Evolutionary conservation across 2,888 invertebrate species (phyloP), one percentile per base, ranked within the genome.

Genomic region (Rhagonycha lutea): DNA sequence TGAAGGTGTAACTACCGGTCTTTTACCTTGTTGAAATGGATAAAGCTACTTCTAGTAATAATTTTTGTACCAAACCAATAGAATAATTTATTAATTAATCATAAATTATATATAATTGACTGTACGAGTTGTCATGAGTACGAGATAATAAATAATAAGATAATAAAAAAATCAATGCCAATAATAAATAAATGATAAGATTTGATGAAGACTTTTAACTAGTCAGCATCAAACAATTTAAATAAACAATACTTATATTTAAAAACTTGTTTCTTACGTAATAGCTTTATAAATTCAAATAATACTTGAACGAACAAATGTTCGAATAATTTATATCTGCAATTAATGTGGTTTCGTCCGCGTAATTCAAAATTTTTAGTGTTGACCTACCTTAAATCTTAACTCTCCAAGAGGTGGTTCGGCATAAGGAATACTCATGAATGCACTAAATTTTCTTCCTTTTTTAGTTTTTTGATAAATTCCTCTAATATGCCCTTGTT

Each of bases 391-490:
- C 91, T 91, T 89, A 84, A 93, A 93, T 81, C 93, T 88, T 9
- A 93, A 86, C 4, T 91, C 87, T 12, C 89, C 91, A 3, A 93
- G 63, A 0, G 93, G 93, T 1, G 93, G 91, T 74, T 88, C 82
- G 0, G 93, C 93, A 82, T 91, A 93, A 0, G 93, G 93, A 65
- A 93, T 88, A 3, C 92, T 90, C 72, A 92, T 90, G 82, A 92
- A 93, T 0, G 91, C 92, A 0, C 90, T 86, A 81, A 93, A 89
- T 78, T 89, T 87, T 76, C 90, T 89, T 0, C 92, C 92, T 26
- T 86, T 89, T 77, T 91, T 89, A 0, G 91, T 90, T 77, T 86
- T 88, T 87, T 92, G 69, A 14, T 61, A 74, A 67, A 72, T 68
- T 18, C 78, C 78, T 12, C 11, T 69, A 32, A 78, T 11, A n/a